These are phyloP conservation scores for Anthrax anthrax DNA, from an alignment of 2,888 invertebrate genomes.

Conservation along the genomic window DNA sequence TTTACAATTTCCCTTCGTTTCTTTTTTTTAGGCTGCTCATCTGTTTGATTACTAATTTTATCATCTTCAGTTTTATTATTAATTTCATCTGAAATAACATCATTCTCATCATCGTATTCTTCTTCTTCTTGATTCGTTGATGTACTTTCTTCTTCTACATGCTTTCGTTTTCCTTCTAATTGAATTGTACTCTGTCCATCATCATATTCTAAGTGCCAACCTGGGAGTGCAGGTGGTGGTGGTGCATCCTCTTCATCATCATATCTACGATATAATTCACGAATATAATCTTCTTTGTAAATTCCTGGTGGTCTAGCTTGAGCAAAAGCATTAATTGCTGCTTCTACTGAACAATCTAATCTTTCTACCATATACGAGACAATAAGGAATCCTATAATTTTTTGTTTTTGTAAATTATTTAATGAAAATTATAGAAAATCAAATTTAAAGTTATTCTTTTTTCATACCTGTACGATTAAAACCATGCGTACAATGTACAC, in stretches of 20 bases:
- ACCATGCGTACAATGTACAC: constrained; percentile 91
- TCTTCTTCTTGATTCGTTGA: constrained; percentile 1
- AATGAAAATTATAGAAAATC: no score
- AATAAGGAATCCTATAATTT: constrained; percentile 59
- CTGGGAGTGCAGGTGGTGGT: constrained; percentile 64
- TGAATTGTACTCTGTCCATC: constrained; percentile 18
- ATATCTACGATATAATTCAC: constrained; percentile 70
- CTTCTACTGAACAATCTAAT: constrained; percentile 69
- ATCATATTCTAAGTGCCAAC: constrained; percentile 56
- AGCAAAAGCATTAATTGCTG: constrained; percentile 66
- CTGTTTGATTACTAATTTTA: constrained; percentile 6
- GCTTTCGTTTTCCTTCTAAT: neutral
- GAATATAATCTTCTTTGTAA: constrained; percentile 91
- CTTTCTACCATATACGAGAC: constrained; percentile 79
- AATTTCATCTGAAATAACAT: constrained; percentile 7
- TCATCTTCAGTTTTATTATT: constrained; percentile 9
- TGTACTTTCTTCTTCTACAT: constrained; percentile 9
- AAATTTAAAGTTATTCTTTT: neutral
- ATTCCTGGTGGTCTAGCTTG: constrained; percentile 75
- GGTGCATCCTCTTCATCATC: constrained; percentile 57
- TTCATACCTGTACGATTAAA: constrained; percentile 79
- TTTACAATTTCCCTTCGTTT: constrained; percentile 40
- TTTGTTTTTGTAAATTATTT: neutral
- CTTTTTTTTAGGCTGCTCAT: constrained; percentile 26
- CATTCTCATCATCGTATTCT: constrained; percentile 12